Conservation (phyloP, 2,113 vertebrate species). For the Euleptes europaea region DNA sequence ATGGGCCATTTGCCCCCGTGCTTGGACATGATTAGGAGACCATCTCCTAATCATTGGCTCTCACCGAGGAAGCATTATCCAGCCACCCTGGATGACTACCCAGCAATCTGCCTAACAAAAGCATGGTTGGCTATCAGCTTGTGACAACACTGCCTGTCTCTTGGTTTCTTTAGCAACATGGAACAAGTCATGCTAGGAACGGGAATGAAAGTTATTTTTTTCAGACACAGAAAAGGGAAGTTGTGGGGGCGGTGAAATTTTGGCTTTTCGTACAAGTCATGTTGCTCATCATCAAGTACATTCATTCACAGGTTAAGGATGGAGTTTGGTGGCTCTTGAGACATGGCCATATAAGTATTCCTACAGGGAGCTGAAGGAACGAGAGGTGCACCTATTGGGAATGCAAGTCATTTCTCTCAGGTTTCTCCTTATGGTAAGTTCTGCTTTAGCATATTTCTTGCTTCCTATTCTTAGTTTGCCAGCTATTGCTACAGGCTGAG, state of each 20-base stretch:
- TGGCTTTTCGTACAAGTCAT: background rate
- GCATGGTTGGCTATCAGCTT: no score
- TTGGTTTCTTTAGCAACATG: background rate
- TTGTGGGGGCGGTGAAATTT: conserved; percentile 11
- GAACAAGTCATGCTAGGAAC: background rate
- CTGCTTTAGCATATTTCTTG: background rate
- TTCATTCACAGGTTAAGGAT: conserved; percentile 5
- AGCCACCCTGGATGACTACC: no score
- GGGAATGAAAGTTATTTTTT: background rate
- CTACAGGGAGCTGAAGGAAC: background rate
- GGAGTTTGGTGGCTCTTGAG: background rate
- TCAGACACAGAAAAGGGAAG: conserved; percentile 18
- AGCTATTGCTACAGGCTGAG: background rate
- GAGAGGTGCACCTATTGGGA: background rate
- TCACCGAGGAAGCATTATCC: no score
- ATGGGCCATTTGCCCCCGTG: no score
- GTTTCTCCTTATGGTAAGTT: conserved; percentile 9
- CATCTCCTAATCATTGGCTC: no score
- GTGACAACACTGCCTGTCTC: background rate
- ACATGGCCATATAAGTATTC: background rate
- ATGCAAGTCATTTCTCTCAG: background rate
- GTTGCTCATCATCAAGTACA: background rate
- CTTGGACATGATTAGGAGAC: no score
- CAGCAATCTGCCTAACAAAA: no score
- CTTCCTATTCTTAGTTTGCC: background rate